These are phyloP conservation scores for Trissolcus brochymenae DNA, from an alignment of 2,888 invertebrate species.

Conservation along the genomic window DNA sequence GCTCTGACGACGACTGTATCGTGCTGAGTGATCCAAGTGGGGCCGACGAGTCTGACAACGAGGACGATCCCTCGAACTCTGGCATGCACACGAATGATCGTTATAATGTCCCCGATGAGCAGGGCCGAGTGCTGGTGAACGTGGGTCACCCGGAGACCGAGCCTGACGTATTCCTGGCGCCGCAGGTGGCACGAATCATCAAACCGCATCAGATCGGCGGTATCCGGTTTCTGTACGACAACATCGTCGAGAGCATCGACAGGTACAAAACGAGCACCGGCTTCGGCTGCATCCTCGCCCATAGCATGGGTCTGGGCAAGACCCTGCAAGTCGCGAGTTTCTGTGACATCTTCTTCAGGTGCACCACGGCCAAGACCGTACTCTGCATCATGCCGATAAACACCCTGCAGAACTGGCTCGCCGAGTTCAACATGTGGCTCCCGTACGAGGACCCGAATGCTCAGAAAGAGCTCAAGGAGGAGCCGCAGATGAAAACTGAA, in stretches of 20 bases:
- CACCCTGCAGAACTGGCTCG: constrained; percentile 97
- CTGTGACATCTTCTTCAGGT: constrained; percentile 95
- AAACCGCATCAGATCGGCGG: constrained; percentile 99
- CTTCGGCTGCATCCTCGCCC: constrained; percentile 98
- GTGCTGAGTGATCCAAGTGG: constrained; percentile 90
- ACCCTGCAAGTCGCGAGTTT: constrained; percentile 97
- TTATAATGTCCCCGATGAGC: constrained; percentile 92
- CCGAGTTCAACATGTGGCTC: constrained; percentile 98
- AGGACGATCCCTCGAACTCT: constrained; percentile 93
- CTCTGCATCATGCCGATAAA: constrained; percentile 99
- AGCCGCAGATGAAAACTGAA: constrained; percentile 60
- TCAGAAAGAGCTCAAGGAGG: constrained; percentile 24
- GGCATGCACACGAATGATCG: constrained; percentile 94
- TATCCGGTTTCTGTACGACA: constrained; percentile 96
- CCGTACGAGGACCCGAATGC: constrained; percentile 81
- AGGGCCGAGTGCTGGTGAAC: constrained; percentile 94
- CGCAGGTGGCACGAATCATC: constrained; percentile 92
- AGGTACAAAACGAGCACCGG: constrained; percentile 85
- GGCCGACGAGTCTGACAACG: constrained; percentile 86
- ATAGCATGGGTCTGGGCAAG: constrained; percentile 99
- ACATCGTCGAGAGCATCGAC: constrained; percentile 94
- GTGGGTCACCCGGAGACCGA: constrained; percentile 94
- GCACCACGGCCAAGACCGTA: constrained; percentile 91
- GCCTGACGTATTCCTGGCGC: constrained; percentile 93
- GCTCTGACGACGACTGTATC: constrained; percentile 91